Evolutionary conservation across 2,797 vertebrate genomes (phyloP).

Genomic region (Graptemys geographica): DNA sequence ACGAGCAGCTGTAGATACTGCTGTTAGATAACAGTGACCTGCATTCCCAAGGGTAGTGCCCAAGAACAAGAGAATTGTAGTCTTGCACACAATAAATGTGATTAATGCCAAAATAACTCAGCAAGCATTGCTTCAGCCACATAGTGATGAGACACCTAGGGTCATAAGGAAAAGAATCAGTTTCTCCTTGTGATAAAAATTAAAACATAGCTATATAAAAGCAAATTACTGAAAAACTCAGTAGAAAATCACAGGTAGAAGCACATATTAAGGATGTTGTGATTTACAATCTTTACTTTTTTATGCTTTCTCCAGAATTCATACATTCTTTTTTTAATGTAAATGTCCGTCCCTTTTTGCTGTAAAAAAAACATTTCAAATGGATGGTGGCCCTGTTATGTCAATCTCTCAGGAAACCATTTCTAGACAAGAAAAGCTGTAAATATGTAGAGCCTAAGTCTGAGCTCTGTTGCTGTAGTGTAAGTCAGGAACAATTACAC

Average conservation of each 20-base stretch:
- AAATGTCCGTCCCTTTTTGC: not conserved
- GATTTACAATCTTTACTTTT: not conserved
- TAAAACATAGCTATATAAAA: constrained; percentile 52
- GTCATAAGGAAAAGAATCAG: constrained; percentile 68
- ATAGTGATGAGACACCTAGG: constrained; percentile 68
- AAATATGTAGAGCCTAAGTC: not conserved
- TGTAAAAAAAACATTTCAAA: not conserved
- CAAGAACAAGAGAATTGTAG: constrained; percentile 66
- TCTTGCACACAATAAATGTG: constrained; percentile 77
- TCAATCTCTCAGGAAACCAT: not conserved
- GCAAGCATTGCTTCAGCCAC: constrained; percentile 69
- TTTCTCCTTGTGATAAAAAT: constrained; percentile 33
- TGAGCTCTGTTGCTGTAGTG: not conserved
- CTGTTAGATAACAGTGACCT: constrained; percentile 79
- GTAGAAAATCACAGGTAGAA: not conserved
- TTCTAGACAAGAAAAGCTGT: not conserved
- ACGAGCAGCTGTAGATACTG: constrained; percentile 76
- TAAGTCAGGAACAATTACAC: not conserved
- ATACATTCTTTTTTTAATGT: not conserved
- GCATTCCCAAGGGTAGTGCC: constrained; percentile 76
- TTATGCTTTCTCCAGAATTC: rapidly evolving
- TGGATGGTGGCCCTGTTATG: not conserved
- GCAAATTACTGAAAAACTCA: constrained; percentile 26
- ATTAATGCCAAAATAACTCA: constrained; percentile 82
- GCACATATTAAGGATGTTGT: not conserved